Conservation (phyloP, 2,888 invertebrate genomes). For the Acleris sparsana region DNA sequence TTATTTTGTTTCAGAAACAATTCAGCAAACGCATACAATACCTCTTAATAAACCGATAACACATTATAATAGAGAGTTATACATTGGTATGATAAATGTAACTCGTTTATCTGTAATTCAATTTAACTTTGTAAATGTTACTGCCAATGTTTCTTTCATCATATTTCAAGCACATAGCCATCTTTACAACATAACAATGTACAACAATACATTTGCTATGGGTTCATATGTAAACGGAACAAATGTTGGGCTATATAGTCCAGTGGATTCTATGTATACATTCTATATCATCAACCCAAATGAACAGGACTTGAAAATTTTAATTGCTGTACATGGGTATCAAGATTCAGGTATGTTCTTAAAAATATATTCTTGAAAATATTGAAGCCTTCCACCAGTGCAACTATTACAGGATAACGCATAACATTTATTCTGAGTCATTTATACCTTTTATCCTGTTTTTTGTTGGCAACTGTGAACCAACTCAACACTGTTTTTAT, state of each 20-base stretch:
- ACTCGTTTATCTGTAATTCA: slow-evolving; percentile 55
- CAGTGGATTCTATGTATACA: slow-evolving; percentile 50
- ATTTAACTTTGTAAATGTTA: slow-evolving; percentile 71
- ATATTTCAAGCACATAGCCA: slow-evolving; percentile 87
- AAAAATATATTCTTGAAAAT: not conserved
- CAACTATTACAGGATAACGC: not conserved
- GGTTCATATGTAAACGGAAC: slow-evolving; percentile 79
- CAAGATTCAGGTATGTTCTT: slow-evolving; percentile 66
- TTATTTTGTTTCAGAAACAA: slow-evolving; percentile 57
- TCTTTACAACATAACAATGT: slow-evolving; percentile 81
- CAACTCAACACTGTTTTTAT: not conserved
- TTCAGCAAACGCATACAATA: slow-evolving; percentile 48
- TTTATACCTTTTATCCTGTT: not conserved
- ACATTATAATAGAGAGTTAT: slow-evolving; percentile 58
- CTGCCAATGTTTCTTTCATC: slow-evolving; percentile 78
- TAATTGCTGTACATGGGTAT: slow-evolving; percentile 83
- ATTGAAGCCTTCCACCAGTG: too few relatives aligned
- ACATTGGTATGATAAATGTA: slow-evolving; percentile 54
- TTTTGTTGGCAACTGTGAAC: not conserved
- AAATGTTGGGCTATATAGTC: slow-evolving; percentile 83
- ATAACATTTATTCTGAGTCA: slow-evolving; percentile 3
- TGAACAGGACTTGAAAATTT: slow-evolving; percentile 55
- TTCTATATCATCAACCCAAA: slow-evolving; percentile 76
- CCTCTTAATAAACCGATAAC: slow-evolving; percentile 58
- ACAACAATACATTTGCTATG: slow-evolving; percentile 57